Conservation (phyloP, 1,140 invertebrate genomes). For the Octopus bimaculoides region DNA sequence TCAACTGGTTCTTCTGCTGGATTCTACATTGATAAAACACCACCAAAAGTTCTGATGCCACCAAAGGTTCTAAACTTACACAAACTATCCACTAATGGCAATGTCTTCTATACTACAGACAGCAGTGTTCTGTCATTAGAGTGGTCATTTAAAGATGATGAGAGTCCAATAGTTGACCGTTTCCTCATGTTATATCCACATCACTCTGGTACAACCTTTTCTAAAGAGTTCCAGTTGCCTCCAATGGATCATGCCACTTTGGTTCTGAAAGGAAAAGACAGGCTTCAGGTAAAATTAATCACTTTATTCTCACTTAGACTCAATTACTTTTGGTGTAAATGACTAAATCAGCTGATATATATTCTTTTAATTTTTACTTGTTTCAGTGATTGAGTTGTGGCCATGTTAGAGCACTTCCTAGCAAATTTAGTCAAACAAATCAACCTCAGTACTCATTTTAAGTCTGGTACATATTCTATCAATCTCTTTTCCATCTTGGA, state of each 20-base stretch:
- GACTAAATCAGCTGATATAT: too few species aligned
- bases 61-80: constrained; percentile 15
- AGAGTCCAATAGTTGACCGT: constrained; percentile 33
- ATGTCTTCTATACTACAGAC: constrained; percentile 13
- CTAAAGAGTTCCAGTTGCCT: constrained; percentile 15
- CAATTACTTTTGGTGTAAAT: too few species aligned
- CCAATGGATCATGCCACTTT: constrained; percentile 17
- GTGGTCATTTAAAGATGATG: constrained; percentile 35
- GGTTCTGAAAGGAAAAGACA: constrained; percentile 11
- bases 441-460: too few species aligned
- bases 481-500: too few species aligned
- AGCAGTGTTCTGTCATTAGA: constrained; percentile 25
- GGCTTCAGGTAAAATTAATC: background rate
- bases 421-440: too few species aligned
- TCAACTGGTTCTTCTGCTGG: constrained; percentile 22
- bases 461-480: too few species aligned
- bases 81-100: background rate
- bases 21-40: constrained; percentile 29
- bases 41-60: constrained; percentile 15
- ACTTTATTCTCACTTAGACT: too few species aligned
- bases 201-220: constrained; percentile 22
- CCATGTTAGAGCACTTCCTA: too few species aligned
- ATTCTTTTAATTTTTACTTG: too few species aligned
- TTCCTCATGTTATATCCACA: constrained; percentile 25
- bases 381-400: too few species aligned